phyloP scores from a whole-genome alignment of 2,113 vertebrate genomes.

The Tragelaphus strepsiceros region DNA sequence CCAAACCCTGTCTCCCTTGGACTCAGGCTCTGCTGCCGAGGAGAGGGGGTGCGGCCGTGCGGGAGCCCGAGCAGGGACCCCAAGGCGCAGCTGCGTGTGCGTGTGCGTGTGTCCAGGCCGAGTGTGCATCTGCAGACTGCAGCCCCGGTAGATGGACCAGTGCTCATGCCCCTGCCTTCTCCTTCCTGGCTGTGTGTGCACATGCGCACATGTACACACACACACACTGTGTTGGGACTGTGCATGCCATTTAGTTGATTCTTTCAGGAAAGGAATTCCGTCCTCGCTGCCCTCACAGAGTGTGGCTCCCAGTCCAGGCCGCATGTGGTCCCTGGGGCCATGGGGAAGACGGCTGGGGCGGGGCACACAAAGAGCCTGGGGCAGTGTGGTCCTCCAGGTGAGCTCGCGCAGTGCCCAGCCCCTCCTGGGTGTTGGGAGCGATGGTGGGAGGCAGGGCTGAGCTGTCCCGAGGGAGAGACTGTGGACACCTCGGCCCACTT shows the following conservation, averaged over 20 bases:
- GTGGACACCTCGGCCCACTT: background rate
- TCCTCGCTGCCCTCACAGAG: background rate
- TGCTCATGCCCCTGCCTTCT: background rate
- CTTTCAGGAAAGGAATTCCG: background rate
- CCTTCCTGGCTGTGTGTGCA: background rate
- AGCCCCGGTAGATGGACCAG: background rate
- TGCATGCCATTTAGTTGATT: background rate
- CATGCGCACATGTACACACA: rapidly evolving
- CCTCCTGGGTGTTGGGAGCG: background rate
- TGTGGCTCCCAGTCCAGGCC: background rate
- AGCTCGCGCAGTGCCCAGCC: background rate
- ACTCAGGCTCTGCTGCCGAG: rapidly evolving
- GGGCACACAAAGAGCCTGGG: background rate
- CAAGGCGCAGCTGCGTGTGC: background rate
- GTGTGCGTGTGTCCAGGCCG: background rate
- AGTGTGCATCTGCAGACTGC: background rate
- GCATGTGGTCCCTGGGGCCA: background rate
- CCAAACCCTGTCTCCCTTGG: background rate
- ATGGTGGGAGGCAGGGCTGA: background rate
- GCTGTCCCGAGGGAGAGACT: background rate
- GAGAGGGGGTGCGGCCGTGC: rapidly evolving
- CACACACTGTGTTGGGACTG: background rate
- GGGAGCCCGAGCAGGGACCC: background rate
- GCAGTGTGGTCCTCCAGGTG: background rate
- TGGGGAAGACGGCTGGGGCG: rapidly evolving